Percentiles rank a stretch among this genome's conserved stretches.
phyloP scores from a whole-genome alignment of 2,113 vertebrate genomes.

The Alectura lathami region DNA sequence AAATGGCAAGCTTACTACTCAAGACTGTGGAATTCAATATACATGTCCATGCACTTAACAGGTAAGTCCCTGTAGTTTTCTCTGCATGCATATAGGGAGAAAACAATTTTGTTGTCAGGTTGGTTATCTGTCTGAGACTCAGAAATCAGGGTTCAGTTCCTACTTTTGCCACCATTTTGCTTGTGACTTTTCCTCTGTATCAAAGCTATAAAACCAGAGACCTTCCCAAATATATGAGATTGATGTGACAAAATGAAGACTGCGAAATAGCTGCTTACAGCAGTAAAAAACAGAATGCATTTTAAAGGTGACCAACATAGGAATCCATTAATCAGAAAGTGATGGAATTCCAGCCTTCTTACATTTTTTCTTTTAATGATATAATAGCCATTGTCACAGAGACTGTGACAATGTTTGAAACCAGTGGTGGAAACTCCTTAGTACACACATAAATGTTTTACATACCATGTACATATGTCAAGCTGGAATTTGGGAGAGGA shows the following conservation, averaged over 20 bases:
- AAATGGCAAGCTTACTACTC: background rate
- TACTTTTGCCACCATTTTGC: background rate
- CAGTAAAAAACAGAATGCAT: background rate
- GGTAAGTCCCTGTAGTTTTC: background rate
- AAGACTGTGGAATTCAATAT: background rate
- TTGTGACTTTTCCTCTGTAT: background rate
- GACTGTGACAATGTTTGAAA: background rate
- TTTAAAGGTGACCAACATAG: background rate
- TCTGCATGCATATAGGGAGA: background rate
- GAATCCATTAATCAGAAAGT: background rate
- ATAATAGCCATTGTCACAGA: too few species aligned
- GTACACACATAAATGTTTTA: accelerated
- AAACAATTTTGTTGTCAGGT: background rate
- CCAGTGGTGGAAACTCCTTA: background rate
- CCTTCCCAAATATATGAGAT: background rate
- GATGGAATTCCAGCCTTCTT: background rate
- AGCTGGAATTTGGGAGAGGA: background rate
- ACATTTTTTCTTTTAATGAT: background rate
- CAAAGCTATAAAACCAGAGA: background rate
- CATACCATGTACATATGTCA: background rate
- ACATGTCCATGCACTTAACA: background rate
- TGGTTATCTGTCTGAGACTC: background rate
- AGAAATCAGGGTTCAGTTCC: background rate
- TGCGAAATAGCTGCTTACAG: background rate
- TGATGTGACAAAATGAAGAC: background rate